Evolutionary conservation across 2,888 invertebrate genomes (phyloP).

Genomic region (Calameuta pallipes): DNA sequence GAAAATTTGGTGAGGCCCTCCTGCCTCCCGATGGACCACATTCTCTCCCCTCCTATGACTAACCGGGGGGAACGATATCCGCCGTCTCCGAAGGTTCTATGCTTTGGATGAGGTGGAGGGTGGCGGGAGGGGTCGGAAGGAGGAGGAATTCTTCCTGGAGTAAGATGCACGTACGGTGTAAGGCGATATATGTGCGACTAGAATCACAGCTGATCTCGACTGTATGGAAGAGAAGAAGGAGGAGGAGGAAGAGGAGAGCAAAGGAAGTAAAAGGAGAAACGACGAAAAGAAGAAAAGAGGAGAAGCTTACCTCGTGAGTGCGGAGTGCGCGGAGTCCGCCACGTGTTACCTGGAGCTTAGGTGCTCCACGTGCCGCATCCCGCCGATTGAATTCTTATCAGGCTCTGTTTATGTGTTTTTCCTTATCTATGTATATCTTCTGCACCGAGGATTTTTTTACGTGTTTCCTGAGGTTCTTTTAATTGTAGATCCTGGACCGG

Average conservation of each 20-base stretch:
- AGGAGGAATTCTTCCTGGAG: too few species aligned
- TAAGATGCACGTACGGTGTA: too few species aligned
- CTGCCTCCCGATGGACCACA: constrained; percentile 58
- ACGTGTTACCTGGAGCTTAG: constrained; percentile 63
- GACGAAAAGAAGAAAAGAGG: not conserved
- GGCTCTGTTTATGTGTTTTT: too few species aligned
- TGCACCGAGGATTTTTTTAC: too few species aligned
- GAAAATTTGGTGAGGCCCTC: constrained; percentile 52
- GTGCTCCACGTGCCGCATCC: constrained; percentile 63
- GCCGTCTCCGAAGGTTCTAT: constrained; percentile 17
- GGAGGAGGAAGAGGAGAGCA: not conserved
- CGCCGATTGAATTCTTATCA: constrained; percentile 43
- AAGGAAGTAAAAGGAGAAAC: not conserved
- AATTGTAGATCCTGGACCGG: too few species aligned
- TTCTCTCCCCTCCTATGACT: constrained; percentile 52
- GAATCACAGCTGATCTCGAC: constrained; percentile 6
- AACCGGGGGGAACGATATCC: constrained; percentile 42
- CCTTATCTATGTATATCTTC: too few species aligned
- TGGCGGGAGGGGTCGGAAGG: not conserved
- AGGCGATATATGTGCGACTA: not conserved
- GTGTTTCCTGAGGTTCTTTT: too few species aligned
- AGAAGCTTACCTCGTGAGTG: constrained; percentile 59
- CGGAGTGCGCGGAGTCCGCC: constrained; percentile 58
- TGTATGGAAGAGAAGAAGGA: constrained; percentile 1
- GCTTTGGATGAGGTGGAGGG: not conserved